Base-by-base conservation (phyloP, 2,797 vertebrate species). In the Coreius guichenoti region DNA sequence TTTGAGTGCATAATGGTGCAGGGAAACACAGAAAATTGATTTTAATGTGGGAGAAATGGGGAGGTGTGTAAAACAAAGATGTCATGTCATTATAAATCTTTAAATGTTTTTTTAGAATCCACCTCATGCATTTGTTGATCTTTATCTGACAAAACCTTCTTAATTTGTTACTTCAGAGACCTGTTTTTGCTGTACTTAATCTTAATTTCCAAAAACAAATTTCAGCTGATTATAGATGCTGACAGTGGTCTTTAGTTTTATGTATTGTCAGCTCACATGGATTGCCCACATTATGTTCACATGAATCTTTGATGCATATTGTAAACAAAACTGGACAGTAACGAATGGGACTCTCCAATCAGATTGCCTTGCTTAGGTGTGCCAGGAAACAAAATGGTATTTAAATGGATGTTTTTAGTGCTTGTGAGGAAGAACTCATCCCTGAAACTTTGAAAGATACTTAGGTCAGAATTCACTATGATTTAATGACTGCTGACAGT, bases 51-150 rank as follows among this genome's bases (percentile, higher is more conserved):
- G 17, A 43, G 51, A 31, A 82, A 26, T 47, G 1, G 9, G 1
- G 67, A 82, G 16, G 33, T 72, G 51, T 58, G 26, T 17, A 29
- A 51, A 74, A 21, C 26, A 74, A 72, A 26, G 39, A 74, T 74
- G 16, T 11, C n/a, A 47, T 51, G 16, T 26, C 17, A 74, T 21
- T 29, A 19, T 74, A 21, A 31, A 51, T 74, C 45, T 74, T 47
- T 70, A 14, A 43, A 5, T 1, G 0, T 73, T 73, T 73, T 73
- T 73, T 51, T 29, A 74, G 72, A 49, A 74, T 51, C n/a, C 16
- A 31, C 16, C 17, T 74, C 39, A 72, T 26, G 13, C 23, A 8
- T 36, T 36, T 36, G 5, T 36, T 36, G 36, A 36, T 36, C 6
- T 36, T 36, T 36, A 7, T 36, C 36, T 36, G 36, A 36, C 36